Base-by-base conservation (phyloP, 1,140 invertebrate genomes). In the Phthorimaea operculella region DNA sequence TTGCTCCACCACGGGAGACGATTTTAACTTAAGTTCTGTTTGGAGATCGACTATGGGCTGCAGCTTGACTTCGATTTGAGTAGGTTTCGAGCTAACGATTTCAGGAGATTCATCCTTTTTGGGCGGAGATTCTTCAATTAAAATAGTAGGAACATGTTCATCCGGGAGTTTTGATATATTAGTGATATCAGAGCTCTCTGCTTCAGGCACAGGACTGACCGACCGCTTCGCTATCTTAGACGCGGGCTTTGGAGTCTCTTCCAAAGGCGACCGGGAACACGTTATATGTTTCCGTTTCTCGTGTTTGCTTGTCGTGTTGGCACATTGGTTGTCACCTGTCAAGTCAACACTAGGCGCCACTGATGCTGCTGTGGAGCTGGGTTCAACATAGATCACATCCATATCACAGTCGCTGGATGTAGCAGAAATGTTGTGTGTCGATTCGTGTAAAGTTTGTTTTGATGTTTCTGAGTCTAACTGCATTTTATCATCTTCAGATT, bases 171-270 rank as follows among this genome's bases (percentile, higher is more conserved):
- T 28, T 28, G 6, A 28, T 28, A 6, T 28, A 4, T 6, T 28
- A 28, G 21, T 28, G 6, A 28, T 6, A 4, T 28, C 21, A 28
- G 21, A 28, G 21, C 6, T 28, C 2, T 4, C 21, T 28, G 21
- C 21, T 2, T 28, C 21, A 28, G 21, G 21, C 45, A 47, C 7
- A 0, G 71, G 74, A 57, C 60, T 74, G 7, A 57, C 60, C 0
- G 76, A 79, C 14, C 70, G 52, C 48, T 76, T 83, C 49, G 76
- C 72, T 56, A 81, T 70, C 57, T 83, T 81, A 6, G 36, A 64
- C 0, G 60, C 21, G 6, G 76, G 76, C 59, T 79, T 83, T 6
- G 78, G 79, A 0, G 79, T 83, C 0, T 74, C 39, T 4, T 76
- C 67, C 4, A 55, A 36, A 14, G 44, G 16, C 11, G 16, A n/a